A percentile compares a stretch with the other conserved stretches of the same genome.
These are phyloP conservation scores for Ctenopoma multispine DNA, from an alignment of 2,797 vertebrate species.

Conservation along the genomic window DNA sequence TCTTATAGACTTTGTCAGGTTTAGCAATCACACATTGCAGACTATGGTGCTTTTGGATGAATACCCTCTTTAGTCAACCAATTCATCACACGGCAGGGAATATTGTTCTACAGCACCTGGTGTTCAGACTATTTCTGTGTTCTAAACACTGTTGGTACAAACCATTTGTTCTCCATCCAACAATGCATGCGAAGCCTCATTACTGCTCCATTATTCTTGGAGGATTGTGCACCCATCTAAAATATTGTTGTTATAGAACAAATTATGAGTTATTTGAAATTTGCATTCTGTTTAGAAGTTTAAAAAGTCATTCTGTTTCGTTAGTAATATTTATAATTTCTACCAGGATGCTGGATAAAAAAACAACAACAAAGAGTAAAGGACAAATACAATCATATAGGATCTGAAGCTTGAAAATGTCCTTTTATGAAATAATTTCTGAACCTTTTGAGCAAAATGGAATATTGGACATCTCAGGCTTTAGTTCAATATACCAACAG, in stretches of 20 bases:
- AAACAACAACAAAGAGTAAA: slow-evolving; percentile 37
- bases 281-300: slow-evolving; percentile 19
- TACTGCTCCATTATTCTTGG: slow-evolving; percentile 68
- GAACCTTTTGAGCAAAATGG: slow-evolving; percentile 40
- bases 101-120: slow-evolving; percentile 88
- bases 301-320: slow-evolving; percentile 23
- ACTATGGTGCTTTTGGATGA: slow-evolving; percentile 85
- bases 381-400: slow-evolving; percentile 17
- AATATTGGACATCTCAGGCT: slow-evolving; percentile 67
- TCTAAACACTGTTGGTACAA: slow-evolving; percentile 81
- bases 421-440: slow-evolving; percentile 32
- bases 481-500: slow-evolving; percentile 60
- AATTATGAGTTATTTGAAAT: slow-evolving; percentile 44
- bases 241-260: slow-evolving; percentile 46
- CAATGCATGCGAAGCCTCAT: slow-evolving; percentile 71
- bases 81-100: slow-evolving; percentile 90
- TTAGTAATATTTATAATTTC: slow-evolving; percentile 28
- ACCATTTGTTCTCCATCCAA: slow-evolving; percentile 81
- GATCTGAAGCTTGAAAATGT: slow-evolving; percentile 36
- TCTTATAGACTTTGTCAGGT: slow-evolving; percentile 73
- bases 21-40: slow-evolving; percentile 80
- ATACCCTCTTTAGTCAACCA: slow-evolving; percentile 88
- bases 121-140: slow-evolving; percentile 85
- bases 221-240: slow-evolving; percentile 47
- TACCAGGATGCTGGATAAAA: slow-evolving; percentile 5